Evolutionary conservation across 2,888 invertebrate genomes (phyloP), one percentile per base, ranked within the genome.

Genomic region (Oasisia sp.): DNA sequence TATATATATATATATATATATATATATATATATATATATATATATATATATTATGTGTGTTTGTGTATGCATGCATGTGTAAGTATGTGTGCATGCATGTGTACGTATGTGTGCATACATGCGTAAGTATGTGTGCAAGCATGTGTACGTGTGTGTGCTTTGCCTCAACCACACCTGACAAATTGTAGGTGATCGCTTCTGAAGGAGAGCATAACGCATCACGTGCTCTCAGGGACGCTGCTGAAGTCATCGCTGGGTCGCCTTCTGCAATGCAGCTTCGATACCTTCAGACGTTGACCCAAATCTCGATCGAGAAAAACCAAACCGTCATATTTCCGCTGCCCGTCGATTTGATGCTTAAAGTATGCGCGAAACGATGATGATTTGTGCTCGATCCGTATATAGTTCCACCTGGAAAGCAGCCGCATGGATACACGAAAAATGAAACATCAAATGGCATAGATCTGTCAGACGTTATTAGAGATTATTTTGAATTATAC

Each of bases 141-240:
- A 56, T 56, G 56, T 56, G 14, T 56, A 56, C 14, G 14, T 56
- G 7, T 56, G 14, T 56, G 14, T 56, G 14, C 38, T 38, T 38
- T 38, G 38, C 38, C 38, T 38, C 38, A 38, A 38, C 38, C 38
- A 38, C 38, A 38, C 38, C 38, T 38, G 38, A 38, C 38, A 38
- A 38, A 1, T 38, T 38, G 38, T 93, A 99, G 97, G 98, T 99
- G 0, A 99, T 99, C 94, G 98, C 99, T 0, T 99, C 99, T 12
- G 99, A 99, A 96, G 99, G 99, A 56, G 99, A 99, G 96, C 98
- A 98, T 95, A 98, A 98, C 95, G 99, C 99, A 7, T 98, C 99
- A 38, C 97, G 98, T 50, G 99, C 99, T 0, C 97, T 99, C 45
- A 97, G 98, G 92, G 99, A 99, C 56, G 99, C 99, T 38, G 99